Base-by-base conservation (phyloP, 2,113 vertebrate genomes). In the rat (Rattus norvegicus) region DNA sequence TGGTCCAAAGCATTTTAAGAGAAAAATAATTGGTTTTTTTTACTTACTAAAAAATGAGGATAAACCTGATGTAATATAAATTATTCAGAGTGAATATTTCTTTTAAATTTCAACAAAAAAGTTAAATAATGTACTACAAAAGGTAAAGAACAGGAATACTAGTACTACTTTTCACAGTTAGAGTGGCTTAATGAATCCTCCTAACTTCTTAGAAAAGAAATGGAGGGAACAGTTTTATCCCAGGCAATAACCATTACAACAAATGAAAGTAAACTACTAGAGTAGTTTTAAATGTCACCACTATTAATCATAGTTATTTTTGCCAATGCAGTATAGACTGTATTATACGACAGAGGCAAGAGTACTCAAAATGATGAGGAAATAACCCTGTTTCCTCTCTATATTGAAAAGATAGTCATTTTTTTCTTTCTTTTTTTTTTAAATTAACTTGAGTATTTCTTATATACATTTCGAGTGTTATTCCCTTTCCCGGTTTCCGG, bases 281-380 rank as follows among this genome's bases (percentile, higher is more conserved):
- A 80, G 17, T 7, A 33, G 75, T 89, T 86, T n/a, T 7, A 77
- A 86, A n/a, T 80, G 22, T 88, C 65, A 89, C 9, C 56, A 39
- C 5, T 59, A 67, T 61, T 89, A 89, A n/a, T 81, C 73, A 85
- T 36, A 80, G 36, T 47, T 93, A 92, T 59, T 80, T 88, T 93
- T 91, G 13, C 22, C 65, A 61, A 3, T 85, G 7, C 5, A 93
- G 24, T 91, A 47, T 36, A 8, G 43, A 22, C 61, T 86, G 14
- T 0, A 39, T 61, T 36, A 36, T 19, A 80, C 79, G 92, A 80
- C 4, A 52, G 1, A 83, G 16, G 7, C 19, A 92, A 85, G 28
- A 28, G 5, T 77, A 43, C 61, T 11, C 9, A 22, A 91, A 70
- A 93, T n/a, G 54, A 65, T 43, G 4, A 52, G 10, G 5, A 63